Conservation (phyloP, 2,888 invertebrate species). For the Hoplodrina ambigua region DNA sequence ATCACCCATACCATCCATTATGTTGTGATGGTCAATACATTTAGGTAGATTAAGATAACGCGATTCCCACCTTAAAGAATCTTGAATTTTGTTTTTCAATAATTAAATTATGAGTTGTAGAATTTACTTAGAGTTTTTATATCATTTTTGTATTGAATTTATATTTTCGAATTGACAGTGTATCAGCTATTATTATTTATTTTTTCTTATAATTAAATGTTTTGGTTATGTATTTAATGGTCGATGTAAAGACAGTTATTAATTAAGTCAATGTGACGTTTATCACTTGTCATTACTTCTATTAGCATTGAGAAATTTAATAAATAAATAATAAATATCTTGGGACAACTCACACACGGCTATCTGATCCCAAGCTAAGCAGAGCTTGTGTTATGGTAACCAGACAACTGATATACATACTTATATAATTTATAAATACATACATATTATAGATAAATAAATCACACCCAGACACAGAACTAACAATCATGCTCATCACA, state of each 20-base stretch:
- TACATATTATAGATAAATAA: too few species aligned
- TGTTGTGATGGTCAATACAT: constrained; percentile 36
- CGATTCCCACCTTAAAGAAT: constrained; percentile 63
- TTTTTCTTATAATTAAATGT: constrained; percentile 5
- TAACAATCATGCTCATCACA: too few species aligned
- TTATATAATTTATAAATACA: too few species aligned
- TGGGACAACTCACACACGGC: too few species aligned
- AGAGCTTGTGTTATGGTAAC: too few species aligned
- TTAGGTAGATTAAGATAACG: constrained; percentile 60
- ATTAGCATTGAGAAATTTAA: constrained; percentile 21
- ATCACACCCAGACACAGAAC: too few species aligned
- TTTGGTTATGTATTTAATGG: constrained; percentile 17
- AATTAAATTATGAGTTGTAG: constrained; percentile 42
- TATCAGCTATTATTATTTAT: constrained; percentile 10
- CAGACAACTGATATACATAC: too few species aligned
- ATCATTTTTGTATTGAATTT: constrained; percentile 30
- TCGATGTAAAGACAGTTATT: constrained; percentile 2
- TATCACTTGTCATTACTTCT: constrained; percentile 43
- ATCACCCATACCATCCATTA: constrained; percentile 30
- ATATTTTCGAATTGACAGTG: constrained; percentile 30
- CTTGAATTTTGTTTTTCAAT: constrained; percentile 41
- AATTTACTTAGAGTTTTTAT: constrained; percentile 37
- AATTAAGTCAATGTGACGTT: constrained; percentile 20
- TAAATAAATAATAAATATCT: too few species aligned
- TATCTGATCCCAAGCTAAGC: too few species aligned